A percentile compares a stretch with the other conserved stretches of the same genome.
Evolutionary conservation across 2,797 vertebrate species (phyloP).

Genomic region (Gymnoscopelus braueri): DNA sequence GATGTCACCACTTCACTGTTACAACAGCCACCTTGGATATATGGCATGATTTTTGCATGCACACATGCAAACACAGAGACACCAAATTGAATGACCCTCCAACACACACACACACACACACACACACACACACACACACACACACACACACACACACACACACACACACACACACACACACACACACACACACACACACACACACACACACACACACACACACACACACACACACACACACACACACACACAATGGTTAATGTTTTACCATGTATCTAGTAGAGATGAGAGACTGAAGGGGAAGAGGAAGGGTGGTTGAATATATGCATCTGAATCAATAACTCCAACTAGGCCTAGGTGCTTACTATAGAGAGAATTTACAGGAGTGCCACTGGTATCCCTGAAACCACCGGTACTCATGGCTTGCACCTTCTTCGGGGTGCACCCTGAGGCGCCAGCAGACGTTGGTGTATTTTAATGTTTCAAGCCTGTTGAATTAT

Average conservation of each 20-base stretch:
- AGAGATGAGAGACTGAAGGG: constrained; percentile 40
- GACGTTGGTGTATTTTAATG: too few species aligned
- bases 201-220: constrained; percentile 18
- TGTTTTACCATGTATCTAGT: constrained; percentile 65
- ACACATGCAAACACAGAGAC: too few species aligned
- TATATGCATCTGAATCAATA: background rate
- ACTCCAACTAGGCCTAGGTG: too few species aligned
- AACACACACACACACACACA: too few species aligned
- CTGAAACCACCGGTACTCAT: too few species aligned
- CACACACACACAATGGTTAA: constrained; percentile 62
- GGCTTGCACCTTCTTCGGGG: too few species aligned
- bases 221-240: constrained; percentile 29
- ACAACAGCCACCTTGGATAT: constrained; percentile 36
- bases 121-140: too few species aligned
- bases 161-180: background rate
- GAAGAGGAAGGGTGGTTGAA: constrained; percentile 23
- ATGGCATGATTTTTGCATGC: constrained; percentile 7
- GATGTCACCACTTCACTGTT: constrained; percentile 53
- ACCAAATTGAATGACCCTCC: too few species aligned
- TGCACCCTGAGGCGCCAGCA: too few species aligned
- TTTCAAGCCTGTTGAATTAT: too few species aligned
- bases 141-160: background rate
- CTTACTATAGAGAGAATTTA: too few species aligned
- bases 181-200: constrained; percentile 8
- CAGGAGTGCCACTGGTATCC: too few species aligned